These are phyloP conservation scores for Spilosoma lubricipeda DNA, from an alignment of 2,888 invertebrate species.

Conservation along the genomic window DNA sequence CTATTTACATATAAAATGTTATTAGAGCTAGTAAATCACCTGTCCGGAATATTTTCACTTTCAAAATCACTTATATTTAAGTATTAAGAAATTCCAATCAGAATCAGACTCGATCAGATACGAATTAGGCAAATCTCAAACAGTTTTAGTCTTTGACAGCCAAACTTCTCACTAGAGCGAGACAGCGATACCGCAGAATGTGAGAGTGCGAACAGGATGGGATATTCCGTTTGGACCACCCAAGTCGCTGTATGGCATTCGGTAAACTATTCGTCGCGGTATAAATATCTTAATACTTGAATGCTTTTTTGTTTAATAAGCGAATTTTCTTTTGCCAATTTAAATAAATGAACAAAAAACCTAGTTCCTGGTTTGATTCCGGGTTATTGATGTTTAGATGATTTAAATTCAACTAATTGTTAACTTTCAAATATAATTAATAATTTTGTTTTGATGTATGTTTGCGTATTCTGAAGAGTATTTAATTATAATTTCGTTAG, in stretches of 20 bases:
- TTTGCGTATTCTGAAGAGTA: background rate
- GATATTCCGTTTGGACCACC: conserved; percentile 71
- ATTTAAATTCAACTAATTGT: background rate
- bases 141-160: conserved; percentile 70
- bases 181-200: conserved; percentile 32
- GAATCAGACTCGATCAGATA: conserved; percentile 34
- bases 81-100: conserved; percentile 16
- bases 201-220: conserved; percentile 53
- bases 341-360: conserved; percentile 25
- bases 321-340: conserved; percentile 41
- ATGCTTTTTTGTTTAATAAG: conserved; percentile 62
- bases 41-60: background rate
- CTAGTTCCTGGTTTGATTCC: conserved; percentile 30
- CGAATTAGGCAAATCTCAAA: conserved; percentile 49
- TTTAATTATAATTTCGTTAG: background rate
- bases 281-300: conserved; percentile 77
- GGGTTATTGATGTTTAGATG: conserved; percentile 28
- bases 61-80: conserved; percentile 4
- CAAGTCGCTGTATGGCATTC: conserved; percentile 75
- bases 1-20: too few relatives aligned
- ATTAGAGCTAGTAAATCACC: background rate
- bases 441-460: background rate
- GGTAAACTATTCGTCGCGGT: conserved; percentile 65
- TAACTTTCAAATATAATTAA: background rate
- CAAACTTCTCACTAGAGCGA: conserved; percentile 37